Percentiles rank a stretch among this genome's conserved stretches.
These are phyloP conservation scores for Ancistrus triradiatus DNA, from an alignment of 2,113 vertebrate genomes.

Conservation along the genomic window DNA sequence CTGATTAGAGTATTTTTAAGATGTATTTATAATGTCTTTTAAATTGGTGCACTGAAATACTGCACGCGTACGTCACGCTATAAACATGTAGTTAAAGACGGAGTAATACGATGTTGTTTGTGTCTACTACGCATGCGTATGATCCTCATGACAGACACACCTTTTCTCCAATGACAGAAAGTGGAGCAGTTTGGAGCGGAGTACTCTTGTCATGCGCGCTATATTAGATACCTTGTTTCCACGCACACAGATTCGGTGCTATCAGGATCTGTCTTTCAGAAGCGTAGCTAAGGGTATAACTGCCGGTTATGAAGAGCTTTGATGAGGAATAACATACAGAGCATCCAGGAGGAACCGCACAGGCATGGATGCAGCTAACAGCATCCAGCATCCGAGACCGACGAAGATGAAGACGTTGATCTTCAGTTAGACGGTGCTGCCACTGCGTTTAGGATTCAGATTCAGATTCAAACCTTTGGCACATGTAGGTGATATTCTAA, in stretches of 20 bases:
- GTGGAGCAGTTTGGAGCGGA: conserved; percentile 5
- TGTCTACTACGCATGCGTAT: conserved; percentile 39
- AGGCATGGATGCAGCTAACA: conserved; percentile 8
- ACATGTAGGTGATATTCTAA: not conserved
- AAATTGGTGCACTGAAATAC: too few species aligned
- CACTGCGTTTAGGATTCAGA: not conserved
- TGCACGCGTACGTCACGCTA: too few species aligned
- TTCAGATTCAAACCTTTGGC: not conserved
- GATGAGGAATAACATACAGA: conserved; percentile 2
- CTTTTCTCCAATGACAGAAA: conserved; percentile 57
- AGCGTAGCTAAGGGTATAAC: too few species aligned
- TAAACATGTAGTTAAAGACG: too few species aligned
- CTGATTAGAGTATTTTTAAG: too few species aligned
- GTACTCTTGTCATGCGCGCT: not conserved
- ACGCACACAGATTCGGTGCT: not conserved
- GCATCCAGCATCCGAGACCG: conserved; percentile 8
- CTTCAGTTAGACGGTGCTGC: conserved; percentile 16
- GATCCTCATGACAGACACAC: conserved; percentile 47
- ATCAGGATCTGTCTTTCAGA: not conserved
- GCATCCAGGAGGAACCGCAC: not conserved
- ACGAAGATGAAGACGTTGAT: conserved; percentile 2
- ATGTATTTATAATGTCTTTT: too few species aligned
- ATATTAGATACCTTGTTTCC: not conserved
- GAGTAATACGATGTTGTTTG: too few species aligned
- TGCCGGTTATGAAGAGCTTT: not conserved